phyloP scores from a whole-genome alignment of 1,140 invertebrate genomes.

The Colletes gigas region DNA sequence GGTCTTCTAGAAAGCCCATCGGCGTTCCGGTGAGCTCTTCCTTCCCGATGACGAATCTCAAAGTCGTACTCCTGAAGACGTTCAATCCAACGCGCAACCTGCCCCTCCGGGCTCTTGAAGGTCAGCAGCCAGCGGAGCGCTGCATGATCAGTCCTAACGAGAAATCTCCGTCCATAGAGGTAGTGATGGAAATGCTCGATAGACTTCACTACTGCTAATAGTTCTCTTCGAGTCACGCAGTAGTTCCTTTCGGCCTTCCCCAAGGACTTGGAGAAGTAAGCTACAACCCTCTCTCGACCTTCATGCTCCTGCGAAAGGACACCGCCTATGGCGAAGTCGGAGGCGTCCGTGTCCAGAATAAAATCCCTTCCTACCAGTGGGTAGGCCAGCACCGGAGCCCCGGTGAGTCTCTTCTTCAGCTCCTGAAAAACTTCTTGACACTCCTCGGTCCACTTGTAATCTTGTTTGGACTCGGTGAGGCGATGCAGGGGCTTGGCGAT shows the following conservation, averaged over 20 bases:
- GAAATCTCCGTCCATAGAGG: neutral
- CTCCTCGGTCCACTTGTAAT: no score
- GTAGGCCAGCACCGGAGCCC: no score
- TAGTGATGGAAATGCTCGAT: slow-evolving; percentile 6
- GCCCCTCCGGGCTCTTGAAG: slow-evolving; percentile 12
- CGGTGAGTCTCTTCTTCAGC: no score
- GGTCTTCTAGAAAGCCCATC: slow-evolving; percentile 9
- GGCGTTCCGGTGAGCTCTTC: neutral
- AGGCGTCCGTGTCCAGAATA: no score
- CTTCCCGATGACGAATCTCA: neutral
- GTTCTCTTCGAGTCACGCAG: neutral
- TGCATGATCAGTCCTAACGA: neutral
- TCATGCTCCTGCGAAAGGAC: no score
- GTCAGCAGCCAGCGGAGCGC: neutral
- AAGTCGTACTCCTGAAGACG: slow-evolving; percentile 22
- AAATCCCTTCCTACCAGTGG: no score
- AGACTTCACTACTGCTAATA: neutral
- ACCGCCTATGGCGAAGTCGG: no score
- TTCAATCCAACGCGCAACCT: slow-evolving; percentile 1
- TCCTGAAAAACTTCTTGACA: no score
- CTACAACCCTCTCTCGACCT: no score
- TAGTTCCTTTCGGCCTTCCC: neutral
- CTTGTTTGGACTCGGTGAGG: no score
- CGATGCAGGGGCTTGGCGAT: no score
- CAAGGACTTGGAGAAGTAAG: no score